Evolutionary conservation across 2,888 invertebrate species (phyloP).

Genomic region (Harpalus rufipes): DNA sequence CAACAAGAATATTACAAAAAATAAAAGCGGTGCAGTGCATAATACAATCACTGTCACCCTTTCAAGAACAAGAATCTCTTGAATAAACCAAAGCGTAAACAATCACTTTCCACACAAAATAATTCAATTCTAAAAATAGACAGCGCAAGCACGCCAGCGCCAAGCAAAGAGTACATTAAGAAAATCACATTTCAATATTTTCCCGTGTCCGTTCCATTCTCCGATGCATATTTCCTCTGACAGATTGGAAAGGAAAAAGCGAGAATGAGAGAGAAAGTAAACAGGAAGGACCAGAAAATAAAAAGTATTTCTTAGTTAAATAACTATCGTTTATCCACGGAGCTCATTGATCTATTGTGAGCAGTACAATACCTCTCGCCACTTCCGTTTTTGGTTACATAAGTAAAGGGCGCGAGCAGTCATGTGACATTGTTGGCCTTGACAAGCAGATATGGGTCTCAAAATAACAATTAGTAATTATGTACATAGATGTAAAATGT

Average conservation of each 20-base stretch:
- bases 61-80: conserved; percentile 21
- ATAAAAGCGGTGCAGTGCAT: conserved; percentile 20
- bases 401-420: too few relatives aligned
- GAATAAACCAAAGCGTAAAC: conserved; percentile 39
- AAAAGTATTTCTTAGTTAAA: too few relatives aligned
- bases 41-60: conserved; percentile 24
- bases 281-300: too few relatives aligned
- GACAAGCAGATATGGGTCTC: too few relatives aligned
- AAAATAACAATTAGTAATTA: too few relatives aligned
- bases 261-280: conserved; percentile 11
- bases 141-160: neutral
- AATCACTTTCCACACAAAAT: conserved; percentile 37
- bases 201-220: conserved; percentile 56
- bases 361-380: too few relatives aligned
- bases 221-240: conserved; percentile 12
- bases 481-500: too few relatives aligned
- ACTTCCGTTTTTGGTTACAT: too few relatives aligned
- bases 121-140: conserved; percentile 45
- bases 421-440: too few relatives aligned
- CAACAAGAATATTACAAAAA: conserved; percentile 22
- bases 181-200: conserved; percentile 63
- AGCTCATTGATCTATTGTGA: too few relatives aligned
- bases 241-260: conserved; percentile 12
- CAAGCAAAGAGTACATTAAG: conserved; percentile 48
- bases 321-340: too few relatives aligned